Conservation (phyloP, 2,888 invertebrate species). For the Cyclophora punctaria region DNA sequence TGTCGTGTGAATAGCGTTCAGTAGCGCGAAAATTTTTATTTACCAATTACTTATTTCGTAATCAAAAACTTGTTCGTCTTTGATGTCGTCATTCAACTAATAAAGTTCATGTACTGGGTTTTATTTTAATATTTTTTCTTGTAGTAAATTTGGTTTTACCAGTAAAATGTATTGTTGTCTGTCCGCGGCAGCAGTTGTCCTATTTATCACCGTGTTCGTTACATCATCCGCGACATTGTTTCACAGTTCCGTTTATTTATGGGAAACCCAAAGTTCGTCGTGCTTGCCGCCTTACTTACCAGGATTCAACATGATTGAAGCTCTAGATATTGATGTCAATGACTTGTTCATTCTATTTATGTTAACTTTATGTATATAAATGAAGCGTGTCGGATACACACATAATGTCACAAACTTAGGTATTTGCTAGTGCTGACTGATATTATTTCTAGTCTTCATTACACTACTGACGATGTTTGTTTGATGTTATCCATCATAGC, state of each 20-base stretch:
- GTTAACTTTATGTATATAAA: background rate
- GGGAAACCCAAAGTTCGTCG: constrained; percentile 41
- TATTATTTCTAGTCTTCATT: too few relatives aligned
- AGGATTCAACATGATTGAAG: constrained; percentile 23
- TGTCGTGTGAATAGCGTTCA: constrained; percentile 37
- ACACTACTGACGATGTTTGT: too few relatives aligned
- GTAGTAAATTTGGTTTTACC: background rate
- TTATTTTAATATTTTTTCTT: constrained; percentile 3
- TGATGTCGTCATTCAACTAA: constrained; percentile 32
- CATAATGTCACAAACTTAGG: too few relatives aligned
- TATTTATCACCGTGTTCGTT: constrained; percentile 20
- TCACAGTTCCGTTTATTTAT: constrained; percentile 40
- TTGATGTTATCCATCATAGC: too few relatives aligned
- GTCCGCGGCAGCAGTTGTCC: constrained; percentile 8
- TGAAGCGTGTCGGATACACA: too few relatives aligned
- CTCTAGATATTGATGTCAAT: constrained; percentile 24
- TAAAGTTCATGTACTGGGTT: constrained; percentile 10
- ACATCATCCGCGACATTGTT: constrained; percentile 38
- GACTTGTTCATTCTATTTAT: constrained; percentile 15
- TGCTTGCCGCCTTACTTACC: constrained; percentile 18
- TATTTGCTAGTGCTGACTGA: too few relatives aligned
- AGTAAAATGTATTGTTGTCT: background rate
- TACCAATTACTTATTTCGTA: constrained; percentile 44
- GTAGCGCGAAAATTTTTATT: constrained; percentile 45
- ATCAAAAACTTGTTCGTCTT: constrained; percentile 38